Evolutionary conservation across 2,888 invertebrate species (phyloP).

Genomic region (Listrodromus nycthemerus): DNA sequence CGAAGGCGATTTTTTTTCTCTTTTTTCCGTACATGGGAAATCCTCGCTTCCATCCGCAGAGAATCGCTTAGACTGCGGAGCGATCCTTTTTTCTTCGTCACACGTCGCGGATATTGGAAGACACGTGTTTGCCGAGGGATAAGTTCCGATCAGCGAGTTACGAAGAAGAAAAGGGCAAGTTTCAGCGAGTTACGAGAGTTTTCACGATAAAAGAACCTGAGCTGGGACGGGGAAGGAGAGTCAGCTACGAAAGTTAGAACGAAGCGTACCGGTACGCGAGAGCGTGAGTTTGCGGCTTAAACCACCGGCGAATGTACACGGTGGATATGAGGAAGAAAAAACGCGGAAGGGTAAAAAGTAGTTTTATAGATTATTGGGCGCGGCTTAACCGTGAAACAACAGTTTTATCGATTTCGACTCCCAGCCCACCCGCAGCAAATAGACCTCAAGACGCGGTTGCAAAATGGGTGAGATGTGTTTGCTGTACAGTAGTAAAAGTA

Average conservation of each 20-base stretch:
- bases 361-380: constrained; percentile 22
- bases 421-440: constrained; percentile 48
- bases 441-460: constrained; percentile 40
- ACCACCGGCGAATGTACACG: constrained; percentile 13
- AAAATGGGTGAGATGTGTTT: background rate
- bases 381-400: constrained; percentile 65
- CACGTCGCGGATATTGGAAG: background rate
- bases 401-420: constrained; percentile 73
- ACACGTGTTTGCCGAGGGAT: constrained; percentile 16
- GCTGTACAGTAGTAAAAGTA: constrained; percentile 13
- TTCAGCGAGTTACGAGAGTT: constrained; percentile 33
- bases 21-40: background rate
- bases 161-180: background rate
- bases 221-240: constrained; percentile 7
- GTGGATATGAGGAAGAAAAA: constrained; percentile 34
- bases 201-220: constrained; percentile 26
- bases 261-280: constrained; percentile 2
- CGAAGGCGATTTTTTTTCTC: constrained; percentile 14
- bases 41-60: background rate
- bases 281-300: constrained; percentile 29
- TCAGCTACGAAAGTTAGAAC: constrained; percentile 24
- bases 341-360: background rate
- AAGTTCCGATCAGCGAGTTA: constrained; percentile 30
- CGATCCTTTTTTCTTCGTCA: background rate
- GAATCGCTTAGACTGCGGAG: background rate